phyloP scores from a whole-genome alignment of 2,888 invertebrate genomes.

The Torymus auratus region DNA sequence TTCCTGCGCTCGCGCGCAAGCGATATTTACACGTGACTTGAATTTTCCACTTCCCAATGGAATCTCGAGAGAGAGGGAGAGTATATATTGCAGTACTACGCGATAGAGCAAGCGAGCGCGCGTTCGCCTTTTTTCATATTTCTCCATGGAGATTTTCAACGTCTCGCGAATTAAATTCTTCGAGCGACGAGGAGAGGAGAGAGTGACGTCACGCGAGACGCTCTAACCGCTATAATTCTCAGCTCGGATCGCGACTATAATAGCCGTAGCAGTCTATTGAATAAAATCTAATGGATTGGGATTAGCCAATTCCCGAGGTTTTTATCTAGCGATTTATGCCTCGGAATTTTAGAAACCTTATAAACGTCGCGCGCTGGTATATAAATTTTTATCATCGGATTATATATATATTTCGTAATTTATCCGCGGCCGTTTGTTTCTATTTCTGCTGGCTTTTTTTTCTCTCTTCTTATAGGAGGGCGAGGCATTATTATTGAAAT shows the following conservation, averaged over 20 bases:
- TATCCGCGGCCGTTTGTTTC: no score
- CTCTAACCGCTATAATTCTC: no score
- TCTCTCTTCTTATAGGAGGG: background rate
- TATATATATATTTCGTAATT: no score
- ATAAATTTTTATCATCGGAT: no score
- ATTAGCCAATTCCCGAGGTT: conserved; percentile 23
- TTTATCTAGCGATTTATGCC: conserved; percentile 22
- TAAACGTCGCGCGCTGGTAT: no score
- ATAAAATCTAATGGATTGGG: conserved; percentile 29
- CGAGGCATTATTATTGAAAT: conserved; percentile 3
- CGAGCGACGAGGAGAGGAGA: background rate
- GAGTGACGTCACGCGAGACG: conserved; percentile 22
- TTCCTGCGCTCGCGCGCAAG: conserved; percentile 34
- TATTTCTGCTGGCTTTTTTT: background rate
- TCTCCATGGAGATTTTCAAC: conserved; percentile 14
- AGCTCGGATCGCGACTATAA: no score
- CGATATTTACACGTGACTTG: conserved; percentile 49
- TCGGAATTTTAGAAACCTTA: conserved; percentile 8
- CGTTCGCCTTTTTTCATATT: background rate
- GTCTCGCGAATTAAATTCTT: conserved; percentile 22
- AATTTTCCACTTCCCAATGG: conserved; percentile 50
- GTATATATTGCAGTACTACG: background rate
- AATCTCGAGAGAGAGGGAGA: conserved; percentile 22
- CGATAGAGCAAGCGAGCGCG: background rate
- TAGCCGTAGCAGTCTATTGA: background rate